Base-by-base conservation (phyloP, 1,140 invertebrate species). In the Camponotus vicinus region DNA sequence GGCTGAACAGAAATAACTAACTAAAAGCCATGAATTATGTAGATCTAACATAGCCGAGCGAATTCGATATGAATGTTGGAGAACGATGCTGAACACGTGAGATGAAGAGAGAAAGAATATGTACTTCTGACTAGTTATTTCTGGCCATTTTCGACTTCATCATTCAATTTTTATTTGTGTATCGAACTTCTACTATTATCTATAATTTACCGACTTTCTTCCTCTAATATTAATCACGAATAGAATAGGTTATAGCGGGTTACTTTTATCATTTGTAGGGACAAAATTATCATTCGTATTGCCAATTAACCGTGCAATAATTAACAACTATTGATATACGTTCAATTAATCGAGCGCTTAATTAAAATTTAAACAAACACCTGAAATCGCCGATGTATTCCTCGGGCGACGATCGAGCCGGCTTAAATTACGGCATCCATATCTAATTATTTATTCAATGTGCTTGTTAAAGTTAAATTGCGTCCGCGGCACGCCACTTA, bases 391-490 rank as follows among this genome's bases (percentile, higher is more conserved):
- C 5, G 49, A 42, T 78, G 18, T 69, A 71, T 59, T 71, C 32
- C 27, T 40, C 34, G 49, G 42, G n/a, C 42, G 42, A n/a, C 2
- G 55, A 59, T 21, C 66, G 40, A 5, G 11, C 15, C n/a, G 45
- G 32, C 63, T 49, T 75, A 69, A 88, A 89, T 89, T 88, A 85
- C 76, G 63, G 15, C 70, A 75, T 79, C 42, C 73, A 40, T 27
- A 27, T 66, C 66, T 85, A 85, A 88, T 85, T 89, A 87, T 87
- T 88, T 75, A 75, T 78, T 89, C 86, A 73, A 88, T 88, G 27
- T 45, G 64, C 82, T 89, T 78, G 61, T 89, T 89, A 88, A 73
- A 88, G 85, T 88, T 88, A 88, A 89, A 82, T 63, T 67, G 52
- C 67, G 32, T 78, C 73, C 86, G 13, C 84, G 75, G 27, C n/a